Conservation (phyloP, 1,140 invertebrate species). For the Procambarus clarkii region DNA sequence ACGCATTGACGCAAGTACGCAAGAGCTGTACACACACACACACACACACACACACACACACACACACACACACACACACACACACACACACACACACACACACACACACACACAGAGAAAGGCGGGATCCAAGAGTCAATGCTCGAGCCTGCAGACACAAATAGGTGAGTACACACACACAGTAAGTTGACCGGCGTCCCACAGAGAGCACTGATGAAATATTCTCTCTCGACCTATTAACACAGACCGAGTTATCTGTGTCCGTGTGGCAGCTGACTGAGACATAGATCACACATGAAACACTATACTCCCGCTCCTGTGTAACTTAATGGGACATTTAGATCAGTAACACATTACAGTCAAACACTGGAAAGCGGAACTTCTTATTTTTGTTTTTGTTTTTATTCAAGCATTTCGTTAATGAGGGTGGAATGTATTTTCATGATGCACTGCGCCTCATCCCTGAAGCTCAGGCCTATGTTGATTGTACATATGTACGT, state of each 20-base stretch:
- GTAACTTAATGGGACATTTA: not conserved
- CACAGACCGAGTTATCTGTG: not conserved
- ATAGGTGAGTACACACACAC: no score
- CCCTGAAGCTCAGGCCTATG: no score
- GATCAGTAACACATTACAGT: not conserved
- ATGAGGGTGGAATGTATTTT: no score
- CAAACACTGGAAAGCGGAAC: no score
- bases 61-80: slow-evolving; percentile 1
- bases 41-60: not conserved
- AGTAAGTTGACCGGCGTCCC: not conserved
- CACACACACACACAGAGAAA: slow-evolving; percentile 3
- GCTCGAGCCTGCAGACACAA: no score
- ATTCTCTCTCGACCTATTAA: slow-evolving; percentile 16
- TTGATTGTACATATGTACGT: no score
- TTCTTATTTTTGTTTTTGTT: no score
- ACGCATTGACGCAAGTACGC: no score
- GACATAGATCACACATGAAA: not conserved
- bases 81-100: slow-evolving; percentile 32
- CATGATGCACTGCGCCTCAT: no score
- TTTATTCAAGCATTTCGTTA: no score
- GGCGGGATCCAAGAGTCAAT: not conserved
- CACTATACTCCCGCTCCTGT: not conserved
- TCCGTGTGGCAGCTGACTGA: not conserved
- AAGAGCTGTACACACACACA: not conserved
- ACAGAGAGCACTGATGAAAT: slow-evolving; percentile 1